phyloP scores from a whole-genome alignment of 1,140 invertebrate genomes.

The Pseudomyrmex gracilis region DNA sequence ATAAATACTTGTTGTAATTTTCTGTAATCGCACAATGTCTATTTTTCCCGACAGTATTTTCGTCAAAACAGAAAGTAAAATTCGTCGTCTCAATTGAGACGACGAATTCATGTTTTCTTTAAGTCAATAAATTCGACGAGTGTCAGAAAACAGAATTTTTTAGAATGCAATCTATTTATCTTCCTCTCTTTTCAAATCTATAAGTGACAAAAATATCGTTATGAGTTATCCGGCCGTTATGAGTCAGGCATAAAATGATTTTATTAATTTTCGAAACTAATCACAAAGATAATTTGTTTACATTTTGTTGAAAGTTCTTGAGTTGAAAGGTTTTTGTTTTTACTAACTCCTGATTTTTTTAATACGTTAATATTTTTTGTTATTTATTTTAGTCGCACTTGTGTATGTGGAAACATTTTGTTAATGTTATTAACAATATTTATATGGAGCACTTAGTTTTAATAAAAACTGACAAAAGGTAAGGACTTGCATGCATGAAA shows the following conservation, averaged over 20 bases:
- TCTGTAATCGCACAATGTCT: no score
- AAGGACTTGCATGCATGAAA: constrained; percentile 22
- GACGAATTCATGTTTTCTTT: neutral
- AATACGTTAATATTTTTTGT: neutral
- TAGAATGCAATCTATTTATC: neutral
- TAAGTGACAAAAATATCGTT: neutral
- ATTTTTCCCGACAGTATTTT: no score
- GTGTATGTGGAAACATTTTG: neutral
- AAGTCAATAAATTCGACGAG: constrained; percentile 51
- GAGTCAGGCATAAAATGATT: neutral
- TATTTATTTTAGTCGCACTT: constrained; percentile 15
- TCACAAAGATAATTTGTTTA: neutral
- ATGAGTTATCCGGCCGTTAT: neutral
- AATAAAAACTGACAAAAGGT: constrained; percentile 24
- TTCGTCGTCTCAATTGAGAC: constrained; percentile 19
- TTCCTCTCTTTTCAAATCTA: neutral
- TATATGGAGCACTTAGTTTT: constrained; percentile 1
- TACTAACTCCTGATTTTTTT: neutral
- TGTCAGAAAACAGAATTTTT: constrained; percentile 29
- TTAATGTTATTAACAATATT: constrained; percentile 19
- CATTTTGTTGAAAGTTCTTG: neutral
- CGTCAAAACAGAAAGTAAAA: neutral
- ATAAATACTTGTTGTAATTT: no score
- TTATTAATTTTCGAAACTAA: neutral
- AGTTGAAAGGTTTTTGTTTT: constrained; percentile 10